Evolutionary conservation across 2,888 invertebrate genomes (phyloP), one percentile per base, ranked within the genome.

Genomic region (Oligia latruncula): DNA sequence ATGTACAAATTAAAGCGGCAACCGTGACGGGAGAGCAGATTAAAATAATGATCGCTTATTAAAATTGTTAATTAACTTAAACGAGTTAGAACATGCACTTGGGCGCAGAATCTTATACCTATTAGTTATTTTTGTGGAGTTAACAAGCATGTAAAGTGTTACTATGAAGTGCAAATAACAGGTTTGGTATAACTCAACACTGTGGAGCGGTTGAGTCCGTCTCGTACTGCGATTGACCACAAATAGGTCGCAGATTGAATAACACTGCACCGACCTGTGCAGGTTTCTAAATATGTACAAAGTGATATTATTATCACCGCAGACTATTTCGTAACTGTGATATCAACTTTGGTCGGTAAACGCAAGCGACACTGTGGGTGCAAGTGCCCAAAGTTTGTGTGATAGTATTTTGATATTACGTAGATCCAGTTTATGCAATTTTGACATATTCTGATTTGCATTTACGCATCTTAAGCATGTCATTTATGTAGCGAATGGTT

Each of bases 211-310:
- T 90, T 90, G 91, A 90, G 90, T 90, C 88, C 87, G 91, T 90
- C 90, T 92, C 92, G 89, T 90, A 91, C 92, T 90, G 88, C 89
- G 92, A 92, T 92, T 93, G 92, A 96, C 96, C 97, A 92, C 96
- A 97, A 96, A 95, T 96, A 94, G 97, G 96, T 95, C 96, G 95
- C 92, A 94, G 92, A 96, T 97, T 95, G 92, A 95, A 96, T 96
- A 96, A 95, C 96, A 93, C 91, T 90, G 92, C 92, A 91, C 90
- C 92, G 92, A 93, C 94, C 92, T 89, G 92, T 89, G 92, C 95
- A 95, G 93, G 95, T 96, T 96, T 95, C 96, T 96, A 95, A 95
- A 95, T 96, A 95, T 93, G 95, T 95, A 93, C 94, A 94, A 92
- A 93, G 91, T 90, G 91, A 94, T 95, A 95, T 95, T 93, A 95